These are phyloP conservation scores for Allygus modestus DNA, from an alignment of 2,888 invertebrate genomes.

Conservation along the genomic window DNA sequence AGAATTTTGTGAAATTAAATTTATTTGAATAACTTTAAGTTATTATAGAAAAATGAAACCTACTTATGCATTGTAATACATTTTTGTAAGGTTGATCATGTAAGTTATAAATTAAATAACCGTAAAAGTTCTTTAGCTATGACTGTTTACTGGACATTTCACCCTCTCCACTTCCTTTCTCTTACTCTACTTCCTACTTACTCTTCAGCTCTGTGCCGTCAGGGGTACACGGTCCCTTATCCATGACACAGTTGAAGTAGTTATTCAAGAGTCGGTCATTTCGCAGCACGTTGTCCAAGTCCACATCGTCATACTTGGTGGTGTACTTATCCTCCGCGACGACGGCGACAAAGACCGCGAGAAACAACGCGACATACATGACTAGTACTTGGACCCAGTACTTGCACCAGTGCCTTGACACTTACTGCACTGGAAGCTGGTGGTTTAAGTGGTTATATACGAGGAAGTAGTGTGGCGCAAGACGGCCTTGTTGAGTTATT, in stretches of 20 bases:
- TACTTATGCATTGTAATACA: too few species aligned
- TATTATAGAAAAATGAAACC: too few species aligned
- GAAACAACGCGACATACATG: constrained; percentile 44
- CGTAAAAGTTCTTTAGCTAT: too few species aligned
- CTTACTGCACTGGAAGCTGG: not conserved
- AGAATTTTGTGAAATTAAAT: too few species aligned
- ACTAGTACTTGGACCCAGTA: not conserved
- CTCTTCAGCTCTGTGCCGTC: constrained; percentile 84
- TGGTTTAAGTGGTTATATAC: not conserved
- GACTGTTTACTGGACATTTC: too few species aligned
- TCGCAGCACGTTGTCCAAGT: constrained; percentile 80
- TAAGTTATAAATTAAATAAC: too few species aligned
- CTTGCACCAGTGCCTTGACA: not conserved
- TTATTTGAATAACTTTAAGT: too few species aligned
- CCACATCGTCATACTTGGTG: constrained; percentile 82
- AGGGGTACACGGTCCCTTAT: constrained; percentile 80
- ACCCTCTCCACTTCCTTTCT: too few species aligned
- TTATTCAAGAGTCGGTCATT: constrained; percentile 81
- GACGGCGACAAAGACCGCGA: constrained; percentile 18
- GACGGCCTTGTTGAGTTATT: not conserved
- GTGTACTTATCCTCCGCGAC: constrained; percentile 77
- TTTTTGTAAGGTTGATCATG: too few species aligned
- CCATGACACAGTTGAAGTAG: constrained; percentile 82
- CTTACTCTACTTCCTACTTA: too few species aligned
- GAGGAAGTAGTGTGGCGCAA: not conserved